phyloP scores from a whole-genome alignment of 2,113 vertebrate genomes.

The Percina caprodes region DNA sequence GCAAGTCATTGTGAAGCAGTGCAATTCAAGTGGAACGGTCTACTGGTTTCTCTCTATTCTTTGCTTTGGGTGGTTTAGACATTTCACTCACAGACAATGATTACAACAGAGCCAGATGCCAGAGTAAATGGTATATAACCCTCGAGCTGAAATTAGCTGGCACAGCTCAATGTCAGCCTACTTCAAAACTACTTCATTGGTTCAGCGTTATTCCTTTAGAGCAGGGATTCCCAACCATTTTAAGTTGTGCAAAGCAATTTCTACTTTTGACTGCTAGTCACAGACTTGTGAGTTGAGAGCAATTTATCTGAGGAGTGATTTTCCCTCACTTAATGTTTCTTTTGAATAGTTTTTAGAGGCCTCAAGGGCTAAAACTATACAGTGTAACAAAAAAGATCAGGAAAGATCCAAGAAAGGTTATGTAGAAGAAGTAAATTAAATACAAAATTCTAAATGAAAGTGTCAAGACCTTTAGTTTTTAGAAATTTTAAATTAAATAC shows the following conservation, averaged over 20 bases:
- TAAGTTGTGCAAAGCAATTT: background rate
- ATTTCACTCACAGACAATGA: conserved; percentile 25
- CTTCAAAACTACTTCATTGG: background rate
- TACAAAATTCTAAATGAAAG: too few relatives aligned
- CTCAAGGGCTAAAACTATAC: background rate
- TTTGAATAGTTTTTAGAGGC: background rate
- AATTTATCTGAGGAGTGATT: background rate
- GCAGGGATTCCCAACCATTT: background rate
- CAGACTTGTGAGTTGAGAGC: background rate
- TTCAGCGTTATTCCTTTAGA: background rate
- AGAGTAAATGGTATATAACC: conserved; percentile 29
- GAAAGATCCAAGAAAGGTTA: background rate
- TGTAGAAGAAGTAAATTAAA: too few relatives aligned
- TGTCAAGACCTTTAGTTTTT: too few relatives aligned
- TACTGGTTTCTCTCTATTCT: conserved; percentile 25
- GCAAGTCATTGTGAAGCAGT: background rate
- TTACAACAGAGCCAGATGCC: conserved; percentile 15
- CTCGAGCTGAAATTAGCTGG: background rate
- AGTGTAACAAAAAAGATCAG: background rate
- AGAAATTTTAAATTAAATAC: too few relatives aligned
- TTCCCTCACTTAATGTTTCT: background rate
- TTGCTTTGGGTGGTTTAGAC: conserved; percentile 3
- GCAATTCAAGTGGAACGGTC: conserved; percentile 22
- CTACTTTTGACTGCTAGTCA: background rate
- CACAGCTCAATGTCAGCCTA: background rate